Conservation (phyloP, 2,888 invertebrate species). For the Ceraclea dissimilis region DNA sequence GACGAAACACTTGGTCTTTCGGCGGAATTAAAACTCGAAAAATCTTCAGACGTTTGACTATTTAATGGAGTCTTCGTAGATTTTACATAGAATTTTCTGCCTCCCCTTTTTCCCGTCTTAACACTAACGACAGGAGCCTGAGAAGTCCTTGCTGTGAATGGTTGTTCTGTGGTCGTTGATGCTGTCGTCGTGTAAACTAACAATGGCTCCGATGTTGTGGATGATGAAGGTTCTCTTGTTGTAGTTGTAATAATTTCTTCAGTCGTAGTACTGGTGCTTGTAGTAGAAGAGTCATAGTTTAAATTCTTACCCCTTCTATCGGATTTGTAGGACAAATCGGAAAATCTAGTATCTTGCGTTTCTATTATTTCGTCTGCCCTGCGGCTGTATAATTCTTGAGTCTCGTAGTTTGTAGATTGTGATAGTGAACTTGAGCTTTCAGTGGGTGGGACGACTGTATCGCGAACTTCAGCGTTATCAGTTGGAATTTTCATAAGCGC, state of each 20-base stretch:
- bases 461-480: conserved; percentile 37
- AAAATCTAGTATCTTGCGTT: conserved; percentile 25
- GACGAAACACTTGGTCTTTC: conserved; percentile 33
- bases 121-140: conserved; percentile 10
- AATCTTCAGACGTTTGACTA: conserved; percentile 29
- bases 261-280: conserved; percentile 34
- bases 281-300: conserved; percentile 4
- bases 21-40: conserved; percentile 25
- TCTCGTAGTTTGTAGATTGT: not conserved
- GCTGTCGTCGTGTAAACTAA: conserved; percentile 37
- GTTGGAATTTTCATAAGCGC: conserved; percentile 61
- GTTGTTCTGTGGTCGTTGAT: conserved; percentile 38
- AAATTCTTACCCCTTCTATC: conserved; percentile 31
- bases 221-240: conserved; percentile 37
- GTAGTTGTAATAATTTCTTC: conserved; percentile 32
- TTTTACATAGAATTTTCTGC: conserved; percentile 36
- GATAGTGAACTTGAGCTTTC: not conserved
- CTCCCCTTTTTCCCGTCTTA: conserved; percentile 35
- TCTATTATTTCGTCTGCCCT: conserved; percentile 27
- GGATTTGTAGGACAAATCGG: conserved; percentile 30
- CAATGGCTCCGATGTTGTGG: conserved; percentile 32
- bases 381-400: conserved; percentile 24
- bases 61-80: conserved; percentile 32
- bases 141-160: conserved; percentile 29
- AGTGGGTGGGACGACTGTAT: conserved; percentile 35